Base-by-base conservation (phyloP, 2,113 vertebrate genomes). In the Archilochus colubris region DNA sequence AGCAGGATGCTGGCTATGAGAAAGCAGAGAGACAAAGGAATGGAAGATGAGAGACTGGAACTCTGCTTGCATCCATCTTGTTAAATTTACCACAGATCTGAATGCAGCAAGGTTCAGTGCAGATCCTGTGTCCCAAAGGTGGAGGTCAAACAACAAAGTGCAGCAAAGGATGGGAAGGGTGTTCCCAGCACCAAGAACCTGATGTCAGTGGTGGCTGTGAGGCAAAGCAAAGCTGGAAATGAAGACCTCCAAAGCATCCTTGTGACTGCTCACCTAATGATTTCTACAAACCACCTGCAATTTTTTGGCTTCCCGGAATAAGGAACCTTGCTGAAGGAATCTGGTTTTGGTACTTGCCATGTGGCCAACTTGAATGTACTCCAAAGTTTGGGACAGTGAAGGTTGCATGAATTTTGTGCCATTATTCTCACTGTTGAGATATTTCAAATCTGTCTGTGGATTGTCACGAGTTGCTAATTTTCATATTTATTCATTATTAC, bases 81-180 rank as follows among this genome's bases (percentile, higher is more conserved):
- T 25, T 44, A 59, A 33, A 61, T 33, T 40, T 33, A 16, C 19
- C 27, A 8, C 33, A 15, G 33, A 30, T 59, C 7, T 33, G 58
- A 58, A 61, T 22, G 27, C 30, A 16, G 28, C 10, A 43, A 38
- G 23, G 14, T 11, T 84, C 62, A 54, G 28, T n/a, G 16, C 30
- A 31, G 64, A 20, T 4, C 0, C 3, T 5, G 1, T 14, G 16
- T 33, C 36, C 85, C 28, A 40, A 20, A 43, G 11, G 13, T 12
- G 31, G 27, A 66, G 43, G 14, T 54, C n/a, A 70, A 70, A 10
- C 31, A 44, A 30, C 20, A 50, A 27, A 46, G 36, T 7, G 54
- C 21, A 63, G 28, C 17, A 62, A 54, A 63, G 11, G 13, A 31
- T 33, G n/a, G 70, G 54, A 70, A 77, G 9, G 22, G 40, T 31